phyloP scores from a whole-genome alignment of 2,113 vertebrate genomes.

The Bucco capensis region DNA sequence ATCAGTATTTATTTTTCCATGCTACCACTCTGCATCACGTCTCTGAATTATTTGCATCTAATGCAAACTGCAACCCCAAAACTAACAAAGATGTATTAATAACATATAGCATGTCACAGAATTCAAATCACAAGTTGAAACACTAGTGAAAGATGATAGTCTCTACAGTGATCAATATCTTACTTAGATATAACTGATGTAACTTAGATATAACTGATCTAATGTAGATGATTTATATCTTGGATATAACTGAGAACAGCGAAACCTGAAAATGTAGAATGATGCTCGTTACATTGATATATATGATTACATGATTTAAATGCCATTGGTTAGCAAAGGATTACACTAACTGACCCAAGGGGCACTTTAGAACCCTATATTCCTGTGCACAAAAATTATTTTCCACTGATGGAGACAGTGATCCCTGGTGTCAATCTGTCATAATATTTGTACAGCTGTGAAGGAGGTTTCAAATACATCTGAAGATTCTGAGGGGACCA shows the following conservation, averaged over 20 bases:
- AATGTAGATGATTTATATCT: no score
- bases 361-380: not conserved
- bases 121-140: not conserved
- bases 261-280: not conserved
- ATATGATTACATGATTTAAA: not conserved
- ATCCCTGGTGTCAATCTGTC: not conserved
- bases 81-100: not conserved
- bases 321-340: not conserved
- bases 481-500: not conserved
- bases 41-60: not conserved
- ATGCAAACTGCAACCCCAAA: not conserved
- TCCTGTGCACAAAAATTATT: not conserved
- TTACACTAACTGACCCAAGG: not conserved
- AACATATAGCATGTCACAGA: not conserved
- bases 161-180: not conserved
- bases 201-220: no score
- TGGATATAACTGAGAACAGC: not conserved
- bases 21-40: not conserved
- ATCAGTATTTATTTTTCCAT: not conserved
- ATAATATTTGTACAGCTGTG: not conserved
- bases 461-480: not conserved
- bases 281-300: not conserved
- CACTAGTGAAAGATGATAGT: not conserved
- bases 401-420: not conserved
- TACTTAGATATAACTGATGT: not conserved